Conservation (phyloP, 2,113 vertebrate genomes). For the Empidonax traillii region DNA sequence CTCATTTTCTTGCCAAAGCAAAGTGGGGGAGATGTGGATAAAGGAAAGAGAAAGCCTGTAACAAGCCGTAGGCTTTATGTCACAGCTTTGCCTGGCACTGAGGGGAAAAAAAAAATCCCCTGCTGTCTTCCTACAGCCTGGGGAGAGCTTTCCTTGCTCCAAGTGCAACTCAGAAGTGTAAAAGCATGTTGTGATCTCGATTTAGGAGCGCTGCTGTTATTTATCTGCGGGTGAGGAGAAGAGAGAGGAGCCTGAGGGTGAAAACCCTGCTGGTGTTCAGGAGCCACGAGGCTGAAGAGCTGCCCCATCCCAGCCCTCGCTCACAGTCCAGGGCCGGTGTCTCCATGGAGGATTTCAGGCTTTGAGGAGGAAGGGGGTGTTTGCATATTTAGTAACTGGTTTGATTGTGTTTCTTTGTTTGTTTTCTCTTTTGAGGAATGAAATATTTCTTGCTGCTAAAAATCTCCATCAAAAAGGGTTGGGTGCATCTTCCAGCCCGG, state of each 20-base stretch:
- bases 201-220: not conserved
- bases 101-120: not conserved
- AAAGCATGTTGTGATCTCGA: not conserved
- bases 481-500: not conserved
- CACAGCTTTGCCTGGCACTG: conserved; percentile 60
- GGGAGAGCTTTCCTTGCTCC: conserved; percentile 4
- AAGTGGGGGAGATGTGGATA: conserved; percentile 6
- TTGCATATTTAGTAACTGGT: not conserved
- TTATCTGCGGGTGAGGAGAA: not conserved
- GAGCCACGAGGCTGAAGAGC: not conserved
- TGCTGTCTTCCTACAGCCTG: conserved; percentile 19
- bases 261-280: not conserved
- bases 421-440: not conserved
- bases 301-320: fast-evolving
- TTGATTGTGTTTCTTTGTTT: not conserved
- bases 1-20: conserved; percentile 15
- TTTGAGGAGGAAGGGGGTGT: not conserved
- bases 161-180: not conserved
- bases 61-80: conserved; percentile 36
- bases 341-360: not conserved
- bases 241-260: not conserved
- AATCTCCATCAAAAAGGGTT: not conserved
- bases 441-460: not conserved
- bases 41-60: not conserved
- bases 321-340: fast-evolving